A percentile compares a stretch with the other conserved stretches of the same genome.
Evolutionary conservation across 2,797 vertebrate species (phyloP).

Genomic region (Cygnus olor): DNA sequence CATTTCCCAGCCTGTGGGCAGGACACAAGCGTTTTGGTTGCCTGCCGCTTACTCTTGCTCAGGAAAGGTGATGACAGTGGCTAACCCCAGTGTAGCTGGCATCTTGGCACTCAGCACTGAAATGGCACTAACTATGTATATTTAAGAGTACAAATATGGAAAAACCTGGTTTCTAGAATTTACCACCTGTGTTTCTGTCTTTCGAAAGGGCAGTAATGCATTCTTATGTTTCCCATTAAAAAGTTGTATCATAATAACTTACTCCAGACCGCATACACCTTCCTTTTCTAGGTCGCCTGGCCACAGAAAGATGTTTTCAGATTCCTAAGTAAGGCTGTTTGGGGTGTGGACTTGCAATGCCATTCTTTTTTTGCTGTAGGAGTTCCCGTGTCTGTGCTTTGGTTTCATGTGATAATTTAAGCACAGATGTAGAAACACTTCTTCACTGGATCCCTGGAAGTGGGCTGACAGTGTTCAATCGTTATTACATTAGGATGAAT

Average conservation of each 20-base stretch:
- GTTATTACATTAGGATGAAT: slow-evolving; percentile 34
- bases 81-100: background rate
- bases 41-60: background rate
- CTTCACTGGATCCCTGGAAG: slow-evolving; percentile 29
- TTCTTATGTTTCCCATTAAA: background rate
- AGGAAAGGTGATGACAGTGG: background rate
- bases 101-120: background rate
- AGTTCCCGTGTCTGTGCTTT: background rate
- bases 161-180: background rate
- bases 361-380: background rate
- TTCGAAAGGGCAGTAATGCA: background rate
- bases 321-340: background rate
- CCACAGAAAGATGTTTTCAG: background rate
- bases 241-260: background rate
- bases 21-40: background rate
- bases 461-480: slow-evolving; percentile 2
- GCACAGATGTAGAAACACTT: slow-evolving; percentile 38
- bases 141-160: background rate
- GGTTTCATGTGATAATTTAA: slow-evolving; percentile 29
- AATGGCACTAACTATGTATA: no score
- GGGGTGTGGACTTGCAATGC: background rate
- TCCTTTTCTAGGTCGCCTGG: slow-evolving; percentile 6
- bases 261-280: background rate
- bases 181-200: background rate
- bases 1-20: background rate